phyloP scores from a whole-genome alignment of 2,888 invertebrate genomes.

The Caenorhabditis sp. region DNA sequence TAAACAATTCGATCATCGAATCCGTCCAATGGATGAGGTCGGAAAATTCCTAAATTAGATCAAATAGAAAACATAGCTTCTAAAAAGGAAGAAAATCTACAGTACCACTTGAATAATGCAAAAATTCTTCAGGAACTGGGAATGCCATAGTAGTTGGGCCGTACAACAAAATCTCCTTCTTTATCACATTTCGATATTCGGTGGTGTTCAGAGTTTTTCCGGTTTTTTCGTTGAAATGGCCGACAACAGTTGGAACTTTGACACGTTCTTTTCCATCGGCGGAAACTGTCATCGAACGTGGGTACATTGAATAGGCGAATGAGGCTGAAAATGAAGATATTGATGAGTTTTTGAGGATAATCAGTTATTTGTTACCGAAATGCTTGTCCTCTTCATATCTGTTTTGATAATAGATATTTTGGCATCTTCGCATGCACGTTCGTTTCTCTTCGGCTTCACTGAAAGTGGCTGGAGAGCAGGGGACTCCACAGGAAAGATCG shows the following conservation, averaged over 20 bases:
- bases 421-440: constrained; percentile 63
- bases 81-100: background rate
- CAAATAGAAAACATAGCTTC: background rate
- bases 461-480: constrained; percentile 68
- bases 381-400: constrained; percentile 67
- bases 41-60: constrained; percentile 55
- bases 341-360: background rate
- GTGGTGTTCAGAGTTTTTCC: constrained; percentile 47
- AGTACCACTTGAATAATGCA: constrained; percentile 67
- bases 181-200: constrained; percentile 62
- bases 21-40: constrained; percentile 64
- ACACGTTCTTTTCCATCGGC: constrained; percentile 61
- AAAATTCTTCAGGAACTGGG: constrained; percentile 69
- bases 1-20: constrained; percentile 68
- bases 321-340: constrained; percentile 48
- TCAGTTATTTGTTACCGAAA: constrained; percentile 41
- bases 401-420: constrained; percentile 67
- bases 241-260: constrained; percentile 67
- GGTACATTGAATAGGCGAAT: constrained; percentile 69
- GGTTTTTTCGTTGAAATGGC: constrained; percentile 65
- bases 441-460: constrained; percentile 62
- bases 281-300: constrained; percentile 68
- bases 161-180: constrained; percentile 64
- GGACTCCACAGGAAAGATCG: constrained; percentile 64
- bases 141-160: constrained; percentile 70